These are phyloP conservation scores for Dicroscelio sp. DNA, from an alignment of 2,888 invertebrate species.

Conservation along the genomic window DNA sequence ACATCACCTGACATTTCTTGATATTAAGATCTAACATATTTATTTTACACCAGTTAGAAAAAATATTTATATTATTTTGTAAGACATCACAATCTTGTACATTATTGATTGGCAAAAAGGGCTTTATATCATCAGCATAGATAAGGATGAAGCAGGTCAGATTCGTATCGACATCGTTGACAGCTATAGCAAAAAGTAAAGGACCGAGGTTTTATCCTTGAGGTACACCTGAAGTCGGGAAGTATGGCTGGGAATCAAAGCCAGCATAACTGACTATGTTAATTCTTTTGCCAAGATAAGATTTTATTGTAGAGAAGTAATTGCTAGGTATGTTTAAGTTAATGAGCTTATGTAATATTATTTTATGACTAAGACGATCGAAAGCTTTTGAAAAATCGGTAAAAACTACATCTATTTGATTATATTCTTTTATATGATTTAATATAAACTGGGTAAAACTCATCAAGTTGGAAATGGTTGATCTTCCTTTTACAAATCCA, in stretches of 20 bases:
- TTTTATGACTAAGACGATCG: neutral
- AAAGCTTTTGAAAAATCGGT: conserved; percentile 22
- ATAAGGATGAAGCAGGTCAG: neutral
- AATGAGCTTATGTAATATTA: neutral
- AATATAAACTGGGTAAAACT: neutral
- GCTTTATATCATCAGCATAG: conserved; percentile 8
- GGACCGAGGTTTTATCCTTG: conserved; percentile 38
- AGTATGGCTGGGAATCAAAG: neutral
- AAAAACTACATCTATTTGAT: conserved; percentile 16
- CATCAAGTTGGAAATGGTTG: neutral
- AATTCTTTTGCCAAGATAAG: neutral
- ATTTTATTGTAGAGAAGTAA: neutral
- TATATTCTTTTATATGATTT: neutral
- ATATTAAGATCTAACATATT: neutral
- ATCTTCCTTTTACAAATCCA: neutral
- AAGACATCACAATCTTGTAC: neutral
- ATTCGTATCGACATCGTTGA: conserved; percentile 62
- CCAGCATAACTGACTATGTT: neutral
- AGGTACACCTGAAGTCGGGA: neutral
- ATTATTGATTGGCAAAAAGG: neutral
- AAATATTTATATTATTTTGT: neutral
- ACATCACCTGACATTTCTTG: neutral
- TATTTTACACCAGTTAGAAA: neutral
- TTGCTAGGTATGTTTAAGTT: neutral
- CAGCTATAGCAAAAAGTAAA: conserved; percentile 85